A percentile compares a stretch with the other conserved stretches of the same genome.
phyloP scores from a whole-genome alignment of 2,797 vertebrate genomes.

The Sebastes hopkinsi region DNA sequence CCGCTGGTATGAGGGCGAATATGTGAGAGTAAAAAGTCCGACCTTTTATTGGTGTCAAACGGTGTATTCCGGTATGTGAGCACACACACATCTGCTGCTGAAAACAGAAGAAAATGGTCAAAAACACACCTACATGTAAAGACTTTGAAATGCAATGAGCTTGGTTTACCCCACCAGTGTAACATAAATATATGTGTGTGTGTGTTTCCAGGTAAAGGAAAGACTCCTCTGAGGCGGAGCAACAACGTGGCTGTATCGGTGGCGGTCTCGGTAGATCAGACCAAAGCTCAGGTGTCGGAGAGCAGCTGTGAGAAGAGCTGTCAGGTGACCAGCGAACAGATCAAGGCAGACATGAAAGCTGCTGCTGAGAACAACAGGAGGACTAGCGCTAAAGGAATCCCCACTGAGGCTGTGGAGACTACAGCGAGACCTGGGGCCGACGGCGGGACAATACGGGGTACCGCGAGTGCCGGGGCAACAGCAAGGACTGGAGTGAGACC shows the following conservation, averaged over 20 bases:
- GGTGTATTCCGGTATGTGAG: neutral
- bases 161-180: neutral
- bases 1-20: no score
- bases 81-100: neutral
- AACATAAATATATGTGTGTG: neutral
- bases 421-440: neutral
- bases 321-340: slow-evolving; percentile 98
- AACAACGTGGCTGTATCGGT: slow-evolving; percentile 3
- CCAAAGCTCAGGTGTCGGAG: slow-evolving; percentile 70
- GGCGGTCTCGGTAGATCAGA: neutral
- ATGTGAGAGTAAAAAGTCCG: neutral
- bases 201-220: slow-evolving; percentile 89
- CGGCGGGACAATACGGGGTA: neutral
- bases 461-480: slow-evolving; percentile 8
- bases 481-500: slow-evolving; percentile 28
- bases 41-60: neutral
- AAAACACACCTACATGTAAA: neutral
- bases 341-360: slow-evolving; percentile 99
- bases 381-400: slow-evolving; percentile 33
- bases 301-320: slow-evolving; percentile 97
- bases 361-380: slow-evolving; percentile 87
- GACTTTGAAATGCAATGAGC: neutral
- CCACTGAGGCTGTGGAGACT: slow-evolving; percentile 61
- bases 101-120: neutral
- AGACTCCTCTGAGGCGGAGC: slow-evolving; percentile 90